Evolutionary conservation across 2,888 invertebrate genomes (phyloP).

Genomic region (Ptychoptera contaminata): DNA sequence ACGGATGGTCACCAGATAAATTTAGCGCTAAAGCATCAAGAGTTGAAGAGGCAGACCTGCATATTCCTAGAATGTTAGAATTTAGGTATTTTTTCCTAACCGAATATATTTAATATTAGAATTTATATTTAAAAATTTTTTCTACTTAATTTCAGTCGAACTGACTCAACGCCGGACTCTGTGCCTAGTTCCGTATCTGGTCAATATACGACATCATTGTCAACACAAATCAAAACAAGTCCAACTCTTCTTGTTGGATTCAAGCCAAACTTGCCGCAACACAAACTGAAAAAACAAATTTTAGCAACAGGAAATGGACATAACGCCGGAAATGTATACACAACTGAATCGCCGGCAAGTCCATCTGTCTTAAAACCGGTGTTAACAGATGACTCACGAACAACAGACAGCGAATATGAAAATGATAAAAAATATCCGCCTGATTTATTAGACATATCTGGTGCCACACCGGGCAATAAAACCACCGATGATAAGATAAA

Average conservation of each 20-base stretch:
- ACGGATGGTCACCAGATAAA: neutral
- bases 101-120: no score
- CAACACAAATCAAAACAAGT: no score
- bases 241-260: neutral
- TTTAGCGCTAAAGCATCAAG: constrained; percentile 5
- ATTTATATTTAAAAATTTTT: no score
- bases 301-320: neutral
- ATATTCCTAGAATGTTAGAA: constrained; percentile 46
- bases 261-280: constrained; percentile 2
- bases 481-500: neutral
- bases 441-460: constrained; percentile 27
- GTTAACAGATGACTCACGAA: neutral
- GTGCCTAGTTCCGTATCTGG: constrained; percentile 40
- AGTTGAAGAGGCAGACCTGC: constrained; percentile 38
- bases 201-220: constrained; percentile 11
- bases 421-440: constrained; percentile 12
- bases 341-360: neutral
- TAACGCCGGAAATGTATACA: neutral
- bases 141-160: constrained; percentile 25
- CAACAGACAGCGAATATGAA: neutral
- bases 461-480: constrained; percentile 5
- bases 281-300: constrained; percentile 2
- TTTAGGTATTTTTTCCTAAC: constrained; percentile 38
- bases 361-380: neutral
- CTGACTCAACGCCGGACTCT: constrained; percentile 33